Evolutionary conservation across 2,797 vertebrate species (phyloP).

Genomic region (Coregonus suidteri): DNA sequence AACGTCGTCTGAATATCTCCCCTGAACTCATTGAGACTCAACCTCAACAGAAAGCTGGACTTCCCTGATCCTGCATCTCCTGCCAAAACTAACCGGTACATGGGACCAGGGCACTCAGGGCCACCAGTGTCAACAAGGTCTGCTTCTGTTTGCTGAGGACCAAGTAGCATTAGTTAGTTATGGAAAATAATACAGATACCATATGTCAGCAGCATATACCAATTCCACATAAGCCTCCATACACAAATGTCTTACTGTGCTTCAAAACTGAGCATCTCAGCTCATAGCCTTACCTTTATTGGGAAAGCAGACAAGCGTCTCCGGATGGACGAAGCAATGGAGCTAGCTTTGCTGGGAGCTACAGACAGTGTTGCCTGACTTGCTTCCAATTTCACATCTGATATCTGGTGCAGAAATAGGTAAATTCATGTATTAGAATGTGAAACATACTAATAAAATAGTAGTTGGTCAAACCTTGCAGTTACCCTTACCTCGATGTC

Average conservation of each 20-base stretch:
- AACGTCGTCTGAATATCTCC: conserved; percentile 76
- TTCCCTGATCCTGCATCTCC: conserved; percentile 75
- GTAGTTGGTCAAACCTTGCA: not conserved
- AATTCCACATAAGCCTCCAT: not conserved
- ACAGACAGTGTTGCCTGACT: conserved; percentile 45
- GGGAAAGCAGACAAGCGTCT: conserved; percentile 76
- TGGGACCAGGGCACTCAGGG: conserved; percentile 40
- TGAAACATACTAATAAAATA: not conserved
- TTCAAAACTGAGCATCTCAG: not conserved
- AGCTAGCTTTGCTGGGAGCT: conserved; percentile 56
- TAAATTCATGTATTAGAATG: not conserved
- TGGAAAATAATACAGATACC: not conserved
- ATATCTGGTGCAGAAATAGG: conserved; percentile 55
- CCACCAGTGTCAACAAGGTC: conserved; percentile 22
- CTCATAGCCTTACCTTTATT: conserved; percentile 59
- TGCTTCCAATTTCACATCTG: conserved; percentile 72
- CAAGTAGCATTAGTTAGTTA: not conserved
- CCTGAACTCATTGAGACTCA: conserved; percentile 74
- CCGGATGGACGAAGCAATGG: conserved; percentile 70
- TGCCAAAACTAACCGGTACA: conserved; percentile 73
- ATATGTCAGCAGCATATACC: not conserved
- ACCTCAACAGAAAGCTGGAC: conserved; percentile 77
- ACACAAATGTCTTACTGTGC: not conserved
- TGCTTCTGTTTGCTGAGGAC: conserved; percentile 53
- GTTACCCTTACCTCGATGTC: conserved; percentile 74